These are phyloP conservation scores for Zeus faber DNA, from an alignment of 2,113 vertebrate species.

Conservation along the genomic window DNA sequence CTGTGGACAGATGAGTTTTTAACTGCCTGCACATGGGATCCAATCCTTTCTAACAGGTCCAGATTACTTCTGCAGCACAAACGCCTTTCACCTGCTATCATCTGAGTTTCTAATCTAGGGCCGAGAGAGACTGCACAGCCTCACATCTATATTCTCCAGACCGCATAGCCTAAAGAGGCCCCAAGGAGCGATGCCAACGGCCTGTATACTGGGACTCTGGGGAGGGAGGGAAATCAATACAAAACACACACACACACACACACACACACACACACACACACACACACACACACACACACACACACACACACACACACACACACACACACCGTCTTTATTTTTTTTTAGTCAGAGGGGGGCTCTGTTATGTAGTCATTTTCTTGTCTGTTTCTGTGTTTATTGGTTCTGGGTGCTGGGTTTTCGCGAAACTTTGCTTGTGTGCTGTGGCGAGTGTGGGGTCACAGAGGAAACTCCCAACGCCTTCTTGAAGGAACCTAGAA, in stretches of 20 bases:
- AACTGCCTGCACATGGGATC: conserved; percentile 16
- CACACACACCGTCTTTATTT: no score
- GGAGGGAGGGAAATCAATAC: conserved; percentile 35
- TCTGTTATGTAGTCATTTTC: conserved; percentile 40
- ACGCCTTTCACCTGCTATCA: conserved; percentile 20
- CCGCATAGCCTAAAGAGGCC: conserved; percentile 16
- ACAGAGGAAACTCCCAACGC: conserved; percentile 10
- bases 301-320: conserved; percentile 16
- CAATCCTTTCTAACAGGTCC: conserved; percentile 11
- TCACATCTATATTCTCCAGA: no score
- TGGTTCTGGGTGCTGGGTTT: conserved; percentile 8
- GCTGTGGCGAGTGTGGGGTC: no score
- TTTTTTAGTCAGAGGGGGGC: no score
- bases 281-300: conserved; percentile 19
- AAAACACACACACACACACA: conserved; percentile 22
- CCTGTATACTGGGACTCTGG: conserved; percentile 10
- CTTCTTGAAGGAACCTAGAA: no score
- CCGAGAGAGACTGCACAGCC: conserved; percentile 7
- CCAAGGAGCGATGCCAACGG: conserved; percentile 5
- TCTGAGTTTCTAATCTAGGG: conserved; percentile 32
- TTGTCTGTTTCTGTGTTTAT: conserved; percentile 29
- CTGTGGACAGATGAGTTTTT: conserved; percentile 39
- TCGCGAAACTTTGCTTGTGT: no score
- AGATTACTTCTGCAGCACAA: conserved; percentile 21
- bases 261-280: conserved; percentile 3